Conservation (phyloP, 2,888 invertebrate species). For the Drosophila bunnanda region DNA sequence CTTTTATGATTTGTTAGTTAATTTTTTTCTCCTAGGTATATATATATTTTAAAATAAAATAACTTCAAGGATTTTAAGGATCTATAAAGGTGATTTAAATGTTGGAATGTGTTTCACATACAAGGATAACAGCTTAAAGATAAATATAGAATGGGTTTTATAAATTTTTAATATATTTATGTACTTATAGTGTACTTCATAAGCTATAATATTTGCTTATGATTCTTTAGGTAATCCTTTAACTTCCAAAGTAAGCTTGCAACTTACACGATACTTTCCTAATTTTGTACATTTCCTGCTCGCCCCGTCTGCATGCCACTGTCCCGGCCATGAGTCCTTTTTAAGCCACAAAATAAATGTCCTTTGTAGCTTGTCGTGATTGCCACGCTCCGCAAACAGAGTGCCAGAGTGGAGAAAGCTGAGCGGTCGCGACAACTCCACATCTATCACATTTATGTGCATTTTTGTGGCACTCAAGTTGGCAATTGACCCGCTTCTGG, state of each 20-base stretch:
- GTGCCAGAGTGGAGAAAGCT: constrained; percentile 24
- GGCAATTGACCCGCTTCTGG: constrained; percentile 70
- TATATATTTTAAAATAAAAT: too few species aligned
- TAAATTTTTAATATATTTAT: too few species aligned
- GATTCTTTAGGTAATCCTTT: not conserved
- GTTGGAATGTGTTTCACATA: too few species aligned
- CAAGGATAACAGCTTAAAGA: too few species aligned
- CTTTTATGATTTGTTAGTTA: not conserved
- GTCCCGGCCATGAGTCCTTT: constrained; percentile 3
- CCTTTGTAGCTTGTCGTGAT: constrained; percentile 55
- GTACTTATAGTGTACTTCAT: too few species aligned
- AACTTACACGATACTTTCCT: not conserved
- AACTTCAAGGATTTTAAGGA: too few species aligned
- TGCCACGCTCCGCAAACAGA: constrained; percentile 43
- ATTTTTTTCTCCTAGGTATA: not conserved
- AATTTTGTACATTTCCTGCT: constrained; percentile 4
- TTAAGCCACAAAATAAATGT: constrained; percentile 52
- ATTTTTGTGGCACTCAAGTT: constrained; percentile 78
- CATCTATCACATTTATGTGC: constrained; percentile 79
- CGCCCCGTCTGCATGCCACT: not conserved
- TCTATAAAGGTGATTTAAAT: too few species aligned
- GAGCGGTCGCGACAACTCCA: constrained; percentile 38
- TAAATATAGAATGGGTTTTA: too few species aligned
- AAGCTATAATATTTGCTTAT: not conserved
- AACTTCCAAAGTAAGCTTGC: not conserved